Base-by-base conservation (phyloP, 2,113 vertebrate species). In the Hippocampus barbouri region DNA sequence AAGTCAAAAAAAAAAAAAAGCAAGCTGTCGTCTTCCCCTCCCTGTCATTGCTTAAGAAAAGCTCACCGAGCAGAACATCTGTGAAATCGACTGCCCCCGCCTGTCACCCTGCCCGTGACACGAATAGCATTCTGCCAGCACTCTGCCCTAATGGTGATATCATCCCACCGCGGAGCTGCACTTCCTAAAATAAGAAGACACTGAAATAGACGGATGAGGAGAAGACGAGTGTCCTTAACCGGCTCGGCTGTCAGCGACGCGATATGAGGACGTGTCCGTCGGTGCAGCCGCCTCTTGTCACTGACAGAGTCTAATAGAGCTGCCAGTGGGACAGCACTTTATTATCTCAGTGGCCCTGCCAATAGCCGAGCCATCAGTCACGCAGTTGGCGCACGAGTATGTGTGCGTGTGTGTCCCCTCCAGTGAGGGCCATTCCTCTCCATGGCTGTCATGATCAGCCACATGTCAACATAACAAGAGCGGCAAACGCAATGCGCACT, bases 321-420 rank as follows among this genome's bases (percentile, higher is more conserved):
- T 82, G 87, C 85, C 88, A 82, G 83, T 78, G 88, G 89, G 90
- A 91, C 86, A 86, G 81, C 81, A 86, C 90, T 92, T 89, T 90
- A 92, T 92, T 91, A 90, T 90, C 84, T 88, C 90, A 83, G 90
- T 90, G 89, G 89, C 89, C 81, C 86, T 91, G 91, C 91, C 91
- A 90, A 91, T 91, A 90, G 79, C 76, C 72, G 79, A 81, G 49
- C 87, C 84, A 90, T 93, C 91, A 89, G 69, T 92, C 89, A 87
- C 66, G 65, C 10, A 34, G 53, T 30, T 68, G 47, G 43, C 49
- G 54, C 57, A 63, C 56, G 6, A 38, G 3, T 23, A 57, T 60
- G 34, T 43, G 43, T 63, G 68, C 47, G 3, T 23, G 63, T 56
- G n/a, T 38, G 43, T 38, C 66, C 34, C 49, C 14, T 15, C 69